Evolutionary conservation across 2,113 vertebrate species (phyloP).

Genomic region (Reinhardtius hippoglossoides): DNA sequence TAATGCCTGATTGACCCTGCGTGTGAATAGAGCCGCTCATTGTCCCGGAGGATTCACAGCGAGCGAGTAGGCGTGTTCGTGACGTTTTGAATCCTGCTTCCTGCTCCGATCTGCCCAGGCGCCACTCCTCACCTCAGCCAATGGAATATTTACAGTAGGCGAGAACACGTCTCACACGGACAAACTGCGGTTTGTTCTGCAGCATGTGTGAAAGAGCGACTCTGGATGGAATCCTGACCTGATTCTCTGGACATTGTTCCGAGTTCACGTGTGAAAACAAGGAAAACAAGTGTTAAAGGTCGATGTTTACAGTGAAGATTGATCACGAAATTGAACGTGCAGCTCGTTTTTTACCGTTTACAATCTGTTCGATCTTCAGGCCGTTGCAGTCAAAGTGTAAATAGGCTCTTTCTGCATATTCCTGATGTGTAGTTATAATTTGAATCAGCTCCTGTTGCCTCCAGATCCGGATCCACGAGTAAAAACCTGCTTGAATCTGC

Average conservation of each 20-base stretch:
- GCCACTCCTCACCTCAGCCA: background rate
- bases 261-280: background rate
- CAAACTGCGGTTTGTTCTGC: background rate
- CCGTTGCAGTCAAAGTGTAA: too few species aligned
- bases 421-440: background rate
- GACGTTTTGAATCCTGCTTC: background rate
- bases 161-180: constrained; percentile 4
- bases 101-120: background rate
- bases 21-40: background rate
- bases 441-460: background rate
- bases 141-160: constrained; percentile 1
- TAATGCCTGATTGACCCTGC: background rate
- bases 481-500: background rate
- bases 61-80: background rate
- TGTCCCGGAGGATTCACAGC: background rate
- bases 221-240: background rate
- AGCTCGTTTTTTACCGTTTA: background rate
- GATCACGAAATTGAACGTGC: background rate
- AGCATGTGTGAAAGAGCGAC: background rate
- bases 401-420: background rate
- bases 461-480: background rate
- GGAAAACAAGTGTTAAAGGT: background rate
- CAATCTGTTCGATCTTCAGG: background rate
- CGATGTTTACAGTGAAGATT: background rate
- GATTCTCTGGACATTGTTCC: background rate